phyloP scores from a whole-genome alignment of 2,888 invertebrate species.

The Thereva nobilitata region DNA sequence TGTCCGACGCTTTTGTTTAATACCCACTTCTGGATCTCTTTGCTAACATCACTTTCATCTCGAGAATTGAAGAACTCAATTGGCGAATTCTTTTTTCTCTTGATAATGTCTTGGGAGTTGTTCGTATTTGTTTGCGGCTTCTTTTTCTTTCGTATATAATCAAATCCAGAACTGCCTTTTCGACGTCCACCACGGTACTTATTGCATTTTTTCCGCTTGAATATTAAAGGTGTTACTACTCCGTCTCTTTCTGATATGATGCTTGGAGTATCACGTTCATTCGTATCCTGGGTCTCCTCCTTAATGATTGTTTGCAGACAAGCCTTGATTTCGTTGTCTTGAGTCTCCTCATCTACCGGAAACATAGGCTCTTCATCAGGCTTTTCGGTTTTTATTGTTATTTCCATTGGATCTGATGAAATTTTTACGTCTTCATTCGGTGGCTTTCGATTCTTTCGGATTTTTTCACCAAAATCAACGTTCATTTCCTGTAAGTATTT shows the following conservation, averaged over 20 bases:
- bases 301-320: constrained; percentile 55
- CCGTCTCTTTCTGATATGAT: constrained; percentile 39
- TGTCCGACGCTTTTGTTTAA: constrained; percentile 94
- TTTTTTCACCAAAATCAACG: constrained; percentile 41
- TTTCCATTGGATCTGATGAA: constrained; percentile 1
- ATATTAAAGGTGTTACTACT: constrained; percentile 37
- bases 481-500: constrained; percentile 54
- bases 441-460: constrained; percentile 38
- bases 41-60: constrained; percentile 70
- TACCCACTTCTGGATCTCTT: constrained; percentile 88
- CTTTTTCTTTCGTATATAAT: constrained; percentile 88
- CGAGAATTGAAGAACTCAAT: constrained; percentile 41
- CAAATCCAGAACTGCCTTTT: constrained; percentile 65
- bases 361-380: constrained; percentile 28
- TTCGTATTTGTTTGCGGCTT: constrained; percentile 63
- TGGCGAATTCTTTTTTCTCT: constrained; percentile 56
- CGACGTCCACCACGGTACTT: constrained; percentile 49
- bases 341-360: constrained; percentile 47
- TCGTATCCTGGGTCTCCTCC: constrained; percentile 57
- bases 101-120: constrained; percentile 54
- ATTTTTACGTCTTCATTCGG: neutral
- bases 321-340: constrained; percentile 45
- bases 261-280: constrained; percentile 51
- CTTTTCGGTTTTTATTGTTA: constrained; percentile 36
- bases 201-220: constrained; percentile 43